These are phyloP conservation scores for Drosophila repletoides DNA, from an alignment of 1,140 invertebrate species.

Conservation along the genomic window DNA sequence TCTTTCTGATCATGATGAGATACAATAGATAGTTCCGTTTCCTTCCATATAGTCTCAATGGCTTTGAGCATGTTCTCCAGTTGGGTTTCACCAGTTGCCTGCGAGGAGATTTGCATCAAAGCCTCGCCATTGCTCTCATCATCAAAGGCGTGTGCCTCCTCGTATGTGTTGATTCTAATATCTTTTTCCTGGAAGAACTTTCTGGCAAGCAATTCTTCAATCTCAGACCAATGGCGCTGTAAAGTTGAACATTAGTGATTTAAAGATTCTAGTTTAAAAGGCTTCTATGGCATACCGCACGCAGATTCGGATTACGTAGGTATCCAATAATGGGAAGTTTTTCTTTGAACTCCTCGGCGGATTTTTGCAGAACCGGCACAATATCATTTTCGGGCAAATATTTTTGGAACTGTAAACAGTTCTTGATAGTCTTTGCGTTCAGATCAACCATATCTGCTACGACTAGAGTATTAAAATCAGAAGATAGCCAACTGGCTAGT, in stretches of 20 bases:
- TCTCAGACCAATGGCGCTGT: constrained; percentile 91
- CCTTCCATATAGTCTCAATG: constrained; percentile 92
- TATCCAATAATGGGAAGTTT: constrained; percentile 83
- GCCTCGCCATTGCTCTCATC: constrained; percentile 84
- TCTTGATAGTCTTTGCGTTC: constrained; percentile 87
- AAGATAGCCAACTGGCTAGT: constrained; percentile 83
- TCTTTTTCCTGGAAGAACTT: constrained; percentile 88
- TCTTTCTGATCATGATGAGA: constrained; percentile 91
- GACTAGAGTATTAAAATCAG: constrained; percentile 87
- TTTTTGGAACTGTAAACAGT: constrained; percentile 89
- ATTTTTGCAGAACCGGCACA: constrained; percentile 88
- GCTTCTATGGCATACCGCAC: constrained; percentile 43
- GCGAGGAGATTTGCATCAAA: constrained; percentile 91
- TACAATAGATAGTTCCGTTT: constrained; percentile 89
- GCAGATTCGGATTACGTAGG: constrained; percentile 71
- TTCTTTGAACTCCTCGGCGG: constrained; percentile 89
- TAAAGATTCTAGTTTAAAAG: background rate
- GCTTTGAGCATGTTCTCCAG: constrained; percentile 91
- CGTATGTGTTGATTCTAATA: constrained; percentile 86
- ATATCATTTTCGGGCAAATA: constrained; percentile 90
- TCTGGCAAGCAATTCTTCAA: constrained; percentile 88
- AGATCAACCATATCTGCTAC: constrained; percentile 88
- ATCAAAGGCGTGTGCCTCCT: constrained; percentile 89
- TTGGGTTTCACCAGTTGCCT: constrained; percentile 92
- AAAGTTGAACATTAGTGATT: background rate